Base-by-base conservation (phyloP, 2,888 invertebrate species). In the Phorcus lineatus region DNA sequence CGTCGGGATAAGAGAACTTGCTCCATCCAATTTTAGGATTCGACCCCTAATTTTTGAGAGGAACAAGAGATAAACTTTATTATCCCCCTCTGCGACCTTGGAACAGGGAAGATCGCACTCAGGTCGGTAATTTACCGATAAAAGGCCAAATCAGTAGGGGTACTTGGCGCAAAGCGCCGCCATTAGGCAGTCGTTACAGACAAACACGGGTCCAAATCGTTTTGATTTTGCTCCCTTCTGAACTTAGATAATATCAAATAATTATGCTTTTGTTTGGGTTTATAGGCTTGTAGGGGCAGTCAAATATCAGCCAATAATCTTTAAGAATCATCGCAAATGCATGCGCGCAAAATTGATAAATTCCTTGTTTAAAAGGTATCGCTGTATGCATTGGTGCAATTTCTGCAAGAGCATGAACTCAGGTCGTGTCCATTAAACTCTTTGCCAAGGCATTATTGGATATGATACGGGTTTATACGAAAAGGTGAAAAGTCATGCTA, bases 191-290 rank as follows among this genome's bases (percentile, higher is more conserved):
- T 36, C 70, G 36, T 70, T 70, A 70, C 70, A 70, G 70, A 36
- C 70, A 40, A 70, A 70, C 28, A 19, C 40, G 70, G 70, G 70
- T 36, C 70, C 70, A 70, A 70, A 70, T 70, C 70, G 70, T 70
- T 70, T 70, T 70, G 40, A 70, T 36, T 70, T 70, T 70, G 70
- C 70, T 70, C 70, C 70, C 70, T 36, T 13, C 31, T 70, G 70
- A 31, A 36, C 70, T 19, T 70, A 70, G 70, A 70, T 70, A 36
- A 36, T 70, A 70, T 70, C 70, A 70, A 70, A 70, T 70, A 70
- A 70, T 70, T 70, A 70, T 40, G 70, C 70, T 70, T 70, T 70
- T 70, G 70, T 70, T 70, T 70, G 70, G 70, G 70, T 70, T 70
- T 70, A 70, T 70, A 70, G 70, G 19, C 70, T n/a, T 70, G 36